Base-by-base conservation (phyloP, 2,797 vertebrate species). In the Crenichthys baileyi region DNA sequence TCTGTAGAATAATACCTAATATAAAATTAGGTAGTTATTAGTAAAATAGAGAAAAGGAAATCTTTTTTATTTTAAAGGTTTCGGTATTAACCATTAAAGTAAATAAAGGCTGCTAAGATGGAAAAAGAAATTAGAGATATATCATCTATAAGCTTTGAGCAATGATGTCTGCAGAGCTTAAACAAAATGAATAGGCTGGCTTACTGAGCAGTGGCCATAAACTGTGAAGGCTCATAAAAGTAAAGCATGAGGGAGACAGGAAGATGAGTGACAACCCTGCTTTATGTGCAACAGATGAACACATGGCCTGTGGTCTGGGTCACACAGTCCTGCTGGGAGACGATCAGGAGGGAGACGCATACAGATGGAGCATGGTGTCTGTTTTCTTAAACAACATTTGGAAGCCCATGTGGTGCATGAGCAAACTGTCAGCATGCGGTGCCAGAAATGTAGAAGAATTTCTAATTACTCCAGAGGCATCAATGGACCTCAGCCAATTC, bases 201-300 rank as follows among this genome's bases (percentile, higher is more conserved):
- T 31, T 61, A 29, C 26, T 16, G 58, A 61, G 26, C 26, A 60
- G 12, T 13, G 26, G 26, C 58, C 58, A 60, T 5, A 60, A 61
- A 31, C 5, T 61, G 13, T 61, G 26, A 61, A 61, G 26, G 58
- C 26, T 61, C 53, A 55, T 24, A 29, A 26, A 61, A 31, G 26
- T 29, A 61, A 26, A 61, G 26, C n/a, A 31, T 31, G 58, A 29
- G 58, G 58, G 26, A 60, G 26, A 60, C 24, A 29, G 13, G 4
- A 60, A 60, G n/a, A 60, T 60, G 58, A 60, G 58, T 60, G 58
- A 60, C 58, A 60, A 60, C 26, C 51, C 26, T 60, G 26, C 58
- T 61, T 31, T 61, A 61, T 61, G 26, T 61, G 58, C 58, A 61
- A 15, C 58, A 31, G 26, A 60, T 60, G 56, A 60, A 60, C n/a